These are phyloP conservation scores for Hoplostethus mediterraneus DNA, from an alignment of 2,797 vertebrate species.

Conservation along the genomic window DNA sequence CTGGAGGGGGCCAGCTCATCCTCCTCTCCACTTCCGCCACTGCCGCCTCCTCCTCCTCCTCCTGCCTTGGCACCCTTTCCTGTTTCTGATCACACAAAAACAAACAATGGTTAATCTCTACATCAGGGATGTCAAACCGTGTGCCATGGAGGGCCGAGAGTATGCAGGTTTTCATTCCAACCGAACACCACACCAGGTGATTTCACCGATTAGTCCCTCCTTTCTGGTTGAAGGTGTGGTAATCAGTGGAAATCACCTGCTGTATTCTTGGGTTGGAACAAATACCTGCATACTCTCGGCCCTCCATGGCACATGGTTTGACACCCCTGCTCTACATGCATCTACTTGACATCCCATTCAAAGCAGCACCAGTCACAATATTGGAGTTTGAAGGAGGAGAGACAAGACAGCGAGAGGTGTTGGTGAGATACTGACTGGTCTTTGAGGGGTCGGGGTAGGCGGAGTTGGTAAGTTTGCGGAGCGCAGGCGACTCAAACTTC, in stretches of 20 bases:
- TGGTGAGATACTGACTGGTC: conserved; percentile 86
- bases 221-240: too few species aligned
- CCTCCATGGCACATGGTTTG: too few species aligned
- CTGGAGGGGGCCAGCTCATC: conserved; percentile 90
- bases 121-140: too few species aligned
- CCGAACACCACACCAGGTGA: too few species aligned
- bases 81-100: conserved; percentile 79
- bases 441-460: conserved; percentile 91
- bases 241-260: too few species aligned
- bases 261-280: too few species aligned
- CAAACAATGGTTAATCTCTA: neutral
- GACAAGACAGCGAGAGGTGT: neutral
- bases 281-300: too few species aligned
- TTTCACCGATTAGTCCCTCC: too few species aligned
- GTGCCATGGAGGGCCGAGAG: too few species aligned
- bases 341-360: neutral
- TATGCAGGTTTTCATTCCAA: too few species aligned
- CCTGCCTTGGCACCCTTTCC: conserved; percentile 85
- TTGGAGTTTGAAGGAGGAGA: neutral
- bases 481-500: conserved; percentile 90
- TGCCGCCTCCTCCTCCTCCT: conserved; percentile 35
- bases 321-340: too few species aligned
- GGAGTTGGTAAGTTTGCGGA: conserved; percentile 87
- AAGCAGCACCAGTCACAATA: neutral
- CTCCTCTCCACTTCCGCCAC: conserved; percentile 73